Conservation (phyloP, 2,797 vertebrate species). For the Psittacula echo region DNA sequence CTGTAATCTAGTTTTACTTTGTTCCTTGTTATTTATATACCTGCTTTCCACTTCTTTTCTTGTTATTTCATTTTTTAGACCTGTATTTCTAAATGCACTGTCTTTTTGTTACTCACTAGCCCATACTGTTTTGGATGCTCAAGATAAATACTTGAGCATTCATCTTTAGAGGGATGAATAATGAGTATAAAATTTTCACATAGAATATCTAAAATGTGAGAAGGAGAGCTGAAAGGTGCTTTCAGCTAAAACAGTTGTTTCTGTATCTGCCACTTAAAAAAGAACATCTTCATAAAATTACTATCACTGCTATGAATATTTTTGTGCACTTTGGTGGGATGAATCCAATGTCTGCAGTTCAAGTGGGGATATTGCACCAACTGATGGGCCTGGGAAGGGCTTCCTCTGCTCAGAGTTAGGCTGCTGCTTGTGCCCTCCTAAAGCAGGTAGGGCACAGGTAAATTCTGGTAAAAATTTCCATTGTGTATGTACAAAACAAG, state of each 20-base stretch:
- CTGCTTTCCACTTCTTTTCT: background rate
- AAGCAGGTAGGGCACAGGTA: background rate
- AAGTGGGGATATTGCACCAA: background rate
- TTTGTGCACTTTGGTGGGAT: accelerated
- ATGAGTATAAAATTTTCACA: accelerated
- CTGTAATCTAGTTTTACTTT: background rate
- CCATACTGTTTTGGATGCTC: background rate
- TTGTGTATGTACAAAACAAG: background rate
- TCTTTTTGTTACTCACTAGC: background rate
- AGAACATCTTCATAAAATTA: background rate
- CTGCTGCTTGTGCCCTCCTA: background rate
- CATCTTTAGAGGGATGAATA: background rate
- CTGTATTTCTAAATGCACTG: background rate
- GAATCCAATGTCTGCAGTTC: background rate
- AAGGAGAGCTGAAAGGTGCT: background rate
- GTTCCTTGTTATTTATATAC: background rate
- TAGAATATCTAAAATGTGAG: background rate
- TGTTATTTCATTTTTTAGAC: background rate
- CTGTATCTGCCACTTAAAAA: background rate
- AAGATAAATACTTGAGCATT: background rate
- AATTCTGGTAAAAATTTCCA: background rate
- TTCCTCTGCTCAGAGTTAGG: background rate
- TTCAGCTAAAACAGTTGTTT: background rate
- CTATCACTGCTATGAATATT: accelerated
- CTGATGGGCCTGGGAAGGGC: background rate